phyloP scores from a whole-genome alignment of 2,113 vertebrate species.

The Isurus oxyrinchus region DNA sequence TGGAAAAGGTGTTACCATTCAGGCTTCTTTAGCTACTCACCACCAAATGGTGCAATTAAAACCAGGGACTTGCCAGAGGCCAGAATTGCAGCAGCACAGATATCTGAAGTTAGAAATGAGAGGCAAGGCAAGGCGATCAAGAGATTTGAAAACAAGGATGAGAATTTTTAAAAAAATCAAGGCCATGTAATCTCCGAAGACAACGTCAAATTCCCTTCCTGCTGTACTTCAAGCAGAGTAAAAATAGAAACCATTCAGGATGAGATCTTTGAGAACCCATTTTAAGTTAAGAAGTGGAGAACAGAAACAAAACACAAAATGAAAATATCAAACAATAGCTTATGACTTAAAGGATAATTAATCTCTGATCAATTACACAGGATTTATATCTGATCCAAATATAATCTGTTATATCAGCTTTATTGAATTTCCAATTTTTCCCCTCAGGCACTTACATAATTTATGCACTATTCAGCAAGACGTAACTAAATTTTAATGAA shows the following conservation, averaged over 20 bases:
- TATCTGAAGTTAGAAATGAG: too few relatives aligned
- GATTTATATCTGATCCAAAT: not conserved
- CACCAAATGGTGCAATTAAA: too few relatives aligned
- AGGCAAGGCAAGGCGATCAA: too few relatives aligned
- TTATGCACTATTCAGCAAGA: not conserved
- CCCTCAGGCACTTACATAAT: not conserved
- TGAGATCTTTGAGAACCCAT: too few relatives aligned
- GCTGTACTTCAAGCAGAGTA: too few relatives aligned
- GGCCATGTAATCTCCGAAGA: too few relatives aligned
- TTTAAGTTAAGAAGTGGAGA: not conserved
- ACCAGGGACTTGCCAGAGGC: too few relatives aligned
- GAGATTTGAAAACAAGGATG: too few relatives aligned
- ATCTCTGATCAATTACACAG: not conserved
- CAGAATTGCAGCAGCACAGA: too few relatives aligned
- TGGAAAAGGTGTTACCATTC: not conserved
- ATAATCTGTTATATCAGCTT: not conserved
- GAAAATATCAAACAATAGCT: not conserved
- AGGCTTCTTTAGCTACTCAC: not conserved
- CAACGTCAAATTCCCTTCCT: too few relatives aligned
- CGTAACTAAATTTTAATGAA: not conserved
- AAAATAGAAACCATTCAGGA: not conserved
- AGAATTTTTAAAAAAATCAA: too few relatives aligned
- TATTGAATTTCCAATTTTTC: not conserved
- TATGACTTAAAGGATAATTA: not conserved
- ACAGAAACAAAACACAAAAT: not conserved